Base-by-base conservation (phyloP, 2,113 vertebrate species). In the Prolemur simus region DNA sequence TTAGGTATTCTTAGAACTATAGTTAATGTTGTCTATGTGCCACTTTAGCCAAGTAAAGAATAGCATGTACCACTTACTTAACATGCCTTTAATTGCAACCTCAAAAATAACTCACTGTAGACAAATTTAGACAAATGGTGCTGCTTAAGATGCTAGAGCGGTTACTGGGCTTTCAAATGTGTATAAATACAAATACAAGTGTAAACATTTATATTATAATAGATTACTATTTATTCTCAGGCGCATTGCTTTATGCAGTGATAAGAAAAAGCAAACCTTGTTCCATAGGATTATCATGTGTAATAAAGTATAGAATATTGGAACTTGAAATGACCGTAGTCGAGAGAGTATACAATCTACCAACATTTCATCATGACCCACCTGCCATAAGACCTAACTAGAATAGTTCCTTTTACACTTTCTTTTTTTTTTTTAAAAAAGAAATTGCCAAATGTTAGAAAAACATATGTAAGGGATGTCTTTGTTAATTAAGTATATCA, bases 1-100 rank as follows among this genome's bases (percentile, higher is more conserved):
- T 93, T 96, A 69, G 37, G 29, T 90, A 91, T 60, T 89, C 29
- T 93, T 95, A 96, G 73, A 96, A 94, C 94, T 96, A 93, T 6
- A 78, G 60, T 80, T 94, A 95, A 47, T 66, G 23, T 88, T 96
- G 27, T 81, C 66, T 52, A 4, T 85, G 20, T 89, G 42, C 25
- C 74, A 66, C 63, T 68, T 89, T 29, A 94, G 58, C 66, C 85
- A 95, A 81, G 20, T 93, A 82, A 81, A 71, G 68, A 78, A 73
- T 13, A 64, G 6, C 58, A 82, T 37, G 42, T 76, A 91, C 23
- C 47, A 91, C 68, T 23, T 93, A 76, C n/a, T 81, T 94, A 96
- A 86, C 10, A 37, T 94, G 27, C 25, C 47, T 91, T 91, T 94
- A 66, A 69, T 68, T 68, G 15, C 23, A 80, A 21, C 92, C 84